phyloP scores from a whole-genome alignment of 1,140 invertebrate genomes.

The Eciton burchellii region DNA sequence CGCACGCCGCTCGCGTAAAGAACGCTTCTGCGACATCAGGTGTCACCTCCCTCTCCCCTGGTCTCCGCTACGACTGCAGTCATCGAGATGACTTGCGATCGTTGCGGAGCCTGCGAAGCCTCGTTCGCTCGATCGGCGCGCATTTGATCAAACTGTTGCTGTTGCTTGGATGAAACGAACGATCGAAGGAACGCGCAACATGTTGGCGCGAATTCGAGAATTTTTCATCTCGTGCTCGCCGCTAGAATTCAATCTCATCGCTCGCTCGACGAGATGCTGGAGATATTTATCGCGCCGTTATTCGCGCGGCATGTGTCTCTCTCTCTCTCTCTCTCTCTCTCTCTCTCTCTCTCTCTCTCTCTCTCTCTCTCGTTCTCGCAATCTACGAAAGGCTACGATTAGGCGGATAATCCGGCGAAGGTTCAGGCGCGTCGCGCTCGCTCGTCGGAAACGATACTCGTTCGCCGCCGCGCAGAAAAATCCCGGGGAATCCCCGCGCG shows the following conservation, averaged over 20 bases:
- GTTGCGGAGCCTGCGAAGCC: no score
- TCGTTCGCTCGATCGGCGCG: no score
- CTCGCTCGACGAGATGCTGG: no score
- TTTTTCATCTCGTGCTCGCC: no score
- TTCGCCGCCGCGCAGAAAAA: slow-evolving; percentile 57
- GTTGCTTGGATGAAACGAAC: no score
- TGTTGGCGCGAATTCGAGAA: no score
- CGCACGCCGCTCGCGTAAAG: slow-evolving; percentile 36
- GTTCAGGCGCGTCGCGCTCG: no score
- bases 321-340: not conserved
- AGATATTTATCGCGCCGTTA: not conserved
- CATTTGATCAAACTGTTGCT: no score
- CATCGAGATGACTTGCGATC: no score
- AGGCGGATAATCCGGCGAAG: slow-evolving; percentile 34
- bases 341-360: not conserved
- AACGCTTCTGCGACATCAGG: not conserved
- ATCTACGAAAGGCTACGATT: slow-evolving; percentile 37
- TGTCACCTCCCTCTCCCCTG: not conserved
- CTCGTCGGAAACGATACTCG: slow-evolving; percentile 58
- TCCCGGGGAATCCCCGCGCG: slow-evolving; percentile 59
- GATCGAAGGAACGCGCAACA: no score
- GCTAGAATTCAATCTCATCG: no score
- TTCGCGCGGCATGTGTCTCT: not conserved
- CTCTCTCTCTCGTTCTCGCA: slow-evolving; percentile 14
- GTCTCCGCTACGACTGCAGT: no score